A percentile compares a stretch with the other conserved stretches of the same genome.
Conservation (phyloP, 2,888 invertebrate genomes). For the Diogma glabrata region DNA sequence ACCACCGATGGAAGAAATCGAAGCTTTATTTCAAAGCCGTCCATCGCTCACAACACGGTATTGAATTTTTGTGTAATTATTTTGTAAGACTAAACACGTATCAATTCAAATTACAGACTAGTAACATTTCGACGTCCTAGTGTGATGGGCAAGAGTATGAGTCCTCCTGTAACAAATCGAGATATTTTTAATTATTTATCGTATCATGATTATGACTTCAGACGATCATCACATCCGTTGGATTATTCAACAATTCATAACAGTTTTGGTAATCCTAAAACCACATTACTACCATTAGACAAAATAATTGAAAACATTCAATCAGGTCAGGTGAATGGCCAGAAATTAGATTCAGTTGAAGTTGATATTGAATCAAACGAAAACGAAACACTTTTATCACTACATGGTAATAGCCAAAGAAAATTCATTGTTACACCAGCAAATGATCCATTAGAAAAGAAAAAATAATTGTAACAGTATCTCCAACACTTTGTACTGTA, state of each 20-base stretch:
- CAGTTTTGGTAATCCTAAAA: constrained; percentile 9
- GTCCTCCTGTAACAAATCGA: neutral
- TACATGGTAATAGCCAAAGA: constrained; percentile 12
- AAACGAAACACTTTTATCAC: neutral
- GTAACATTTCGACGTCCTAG: constrained; percentile 5
- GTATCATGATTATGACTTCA: constrained; percentile 14
- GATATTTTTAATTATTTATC: neutral
- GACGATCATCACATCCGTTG: neutral
- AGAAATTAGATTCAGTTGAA: constrained; percentile 12
- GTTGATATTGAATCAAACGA: neutral
- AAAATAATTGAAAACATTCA: constrained; percentile 11
- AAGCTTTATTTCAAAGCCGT: constrained; percentile 14
- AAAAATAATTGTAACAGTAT: too few species aligned
- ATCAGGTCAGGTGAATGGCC: constrained; percentile 10
- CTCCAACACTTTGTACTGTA: too few species aligned
- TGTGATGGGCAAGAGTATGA: neutral
- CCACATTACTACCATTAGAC: constrained; percentile 12
- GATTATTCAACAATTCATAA: constrained; percentile 10
- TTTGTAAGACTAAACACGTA: too few species aligned
- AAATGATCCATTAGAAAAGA: constrained; percentile 1
- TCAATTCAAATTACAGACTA: too few species aligned
- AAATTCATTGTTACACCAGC: constrained; percentile 24
- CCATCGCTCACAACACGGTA: neutral
- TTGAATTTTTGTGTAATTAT: neutral
- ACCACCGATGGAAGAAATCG: constrained; percentile 27